These are phyloP conservation scores for Oceanodroma tethys DNA, from an alignment of 2,113 vertebrate species.

Conservation along the genomic window DNA sequence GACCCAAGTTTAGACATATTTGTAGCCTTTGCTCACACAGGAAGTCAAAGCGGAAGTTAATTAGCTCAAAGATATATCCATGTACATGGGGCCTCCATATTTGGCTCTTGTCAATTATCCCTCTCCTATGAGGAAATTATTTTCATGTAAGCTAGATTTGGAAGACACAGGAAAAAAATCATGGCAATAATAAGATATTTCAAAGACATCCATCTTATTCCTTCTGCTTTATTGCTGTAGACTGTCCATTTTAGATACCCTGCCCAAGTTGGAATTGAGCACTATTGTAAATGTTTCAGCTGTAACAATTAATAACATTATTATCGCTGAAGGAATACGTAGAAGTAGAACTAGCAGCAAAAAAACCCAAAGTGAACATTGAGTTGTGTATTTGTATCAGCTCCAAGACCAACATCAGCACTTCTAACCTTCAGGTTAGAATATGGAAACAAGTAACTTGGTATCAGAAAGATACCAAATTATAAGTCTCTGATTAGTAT, in stretches of 20 bases:
- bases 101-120: neutral
- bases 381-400: neutral
- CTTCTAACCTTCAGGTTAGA: neutral
- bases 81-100: rapidly evolving
- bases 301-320: neutral
- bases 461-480: neutral
- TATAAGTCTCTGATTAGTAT: neutral
- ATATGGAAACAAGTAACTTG: neutral
- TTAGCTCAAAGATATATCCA: neutral
- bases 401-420: neutral
- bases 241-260: neutral
- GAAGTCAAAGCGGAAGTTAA: neutral
- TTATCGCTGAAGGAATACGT: neutral
- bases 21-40: neutral
- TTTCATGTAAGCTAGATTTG: neutral
- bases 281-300: neutral
- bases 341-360: neutral
- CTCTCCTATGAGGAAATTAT: neutral
- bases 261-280: neutral
- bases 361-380: neutral
- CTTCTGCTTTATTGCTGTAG: neutral
- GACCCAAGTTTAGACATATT: neutral
- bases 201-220: neutral
- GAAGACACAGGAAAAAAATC: neutral
- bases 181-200: neutral